phyloP scores from a whole-genome alignment of 2,888 invertebrate genomes.

The Lasius fuliginosus region DNA sequence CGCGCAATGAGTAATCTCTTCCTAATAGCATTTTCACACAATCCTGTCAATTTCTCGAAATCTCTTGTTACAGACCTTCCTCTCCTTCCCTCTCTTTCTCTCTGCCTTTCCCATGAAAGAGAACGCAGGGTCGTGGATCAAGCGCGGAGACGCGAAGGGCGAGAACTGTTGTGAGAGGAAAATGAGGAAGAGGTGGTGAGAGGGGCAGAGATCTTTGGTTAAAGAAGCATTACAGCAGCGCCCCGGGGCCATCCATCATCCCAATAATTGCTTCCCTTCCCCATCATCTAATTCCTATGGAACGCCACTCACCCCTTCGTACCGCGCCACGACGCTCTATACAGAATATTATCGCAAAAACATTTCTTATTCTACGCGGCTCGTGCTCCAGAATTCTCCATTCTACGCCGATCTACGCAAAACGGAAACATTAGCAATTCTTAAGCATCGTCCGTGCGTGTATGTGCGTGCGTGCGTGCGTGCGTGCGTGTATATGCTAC shows the following conservation, averaged over 20 bases:
- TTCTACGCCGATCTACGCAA: conserved; percentile 75
- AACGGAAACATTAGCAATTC: conserved; percentile 51
- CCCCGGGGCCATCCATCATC: conserved; percentile 85
- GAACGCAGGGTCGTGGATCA: conserved; percentile 44
- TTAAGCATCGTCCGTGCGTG: conserved; percentile 42
- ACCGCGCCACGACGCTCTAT: conserved; percentile 37
- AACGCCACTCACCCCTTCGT: conserved; percentile 66
- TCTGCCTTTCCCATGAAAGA: conserved; percentile 16
- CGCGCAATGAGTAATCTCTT: conserved; percentile 31
- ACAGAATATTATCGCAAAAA: conserved; percentile 55
- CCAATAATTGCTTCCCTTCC: conserved; percentile 78
- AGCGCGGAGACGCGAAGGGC: conserved; percentile 54
- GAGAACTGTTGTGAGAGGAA: conserved; percentile 61
- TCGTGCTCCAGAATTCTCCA: conserved; percentile 34
- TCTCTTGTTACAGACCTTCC: conserved; percentile 25
- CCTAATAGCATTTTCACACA: conserved; percentile 48
- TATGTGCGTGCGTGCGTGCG: conserved; percentile 44
- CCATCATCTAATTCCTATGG: conserved; percentile 82
- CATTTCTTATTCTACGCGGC: conserved; percentile 43
- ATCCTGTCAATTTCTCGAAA: conserved; percentile 52
- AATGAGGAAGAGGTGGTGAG: conserved; percentile 56
- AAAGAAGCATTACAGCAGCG: conserved; percentile 82
- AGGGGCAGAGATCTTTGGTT: conserved; percentile 79
- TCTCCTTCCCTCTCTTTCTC: neutral
- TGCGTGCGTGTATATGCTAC: conserved; percentile 68